phyloP scores from a whole-genome alignment of 2,797 vertebrate species.

The Anguilla megastoma region DNA sequence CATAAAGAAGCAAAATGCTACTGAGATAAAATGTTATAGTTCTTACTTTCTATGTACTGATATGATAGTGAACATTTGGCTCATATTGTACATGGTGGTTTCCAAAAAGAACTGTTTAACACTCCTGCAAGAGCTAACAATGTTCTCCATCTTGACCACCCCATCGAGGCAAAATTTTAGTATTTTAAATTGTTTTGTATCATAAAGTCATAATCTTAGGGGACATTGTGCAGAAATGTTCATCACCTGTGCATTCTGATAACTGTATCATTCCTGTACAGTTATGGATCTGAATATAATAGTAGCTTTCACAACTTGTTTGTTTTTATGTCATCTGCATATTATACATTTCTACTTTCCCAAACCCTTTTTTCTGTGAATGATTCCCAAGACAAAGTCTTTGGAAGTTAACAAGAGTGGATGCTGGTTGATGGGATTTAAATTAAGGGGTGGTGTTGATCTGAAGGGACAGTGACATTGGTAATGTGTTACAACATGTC shows the following conservation, averaged over 20 bases:
- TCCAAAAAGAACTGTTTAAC: not conserved
- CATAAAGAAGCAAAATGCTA: not conserved
- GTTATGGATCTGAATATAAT: not conserved
- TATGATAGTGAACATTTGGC: not conserved
- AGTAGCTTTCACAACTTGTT: not conserved
- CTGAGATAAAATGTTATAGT: not conserved
- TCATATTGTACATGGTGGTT: not conserved
- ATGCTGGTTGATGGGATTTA: not conserved
- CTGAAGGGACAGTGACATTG: slow-evolving; percentile 43
- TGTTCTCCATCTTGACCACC: not conserved
- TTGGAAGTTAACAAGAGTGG: not conserved
- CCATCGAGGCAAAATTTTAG: not conserved
- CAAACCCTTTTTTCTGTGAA: not conserved
- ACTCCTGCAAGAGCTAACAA: not conserved
- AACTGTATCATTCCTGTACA: not conserved
- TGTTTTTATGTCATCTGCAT: not conserved
- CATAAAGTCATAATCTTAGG: not conserved
- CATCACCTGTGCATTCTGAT: not conserved
- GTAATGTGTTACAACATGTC: slow-evolving; percentile 49
- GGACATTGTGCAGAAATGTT: not conserved
- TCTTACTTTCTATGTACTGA: not conserved
- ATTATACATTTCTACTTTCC: slow-evolving; percentile 24
- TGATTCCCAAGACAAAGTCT: slow-evolving; percentile 15
- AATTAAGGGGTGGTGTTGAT: not conserved
- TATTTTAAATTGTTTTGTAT: not conserved